Evolutionary conservation across 1,140 invertebrate species (phyloP), one percentile per base, ranked within the genome.

Genomic region (Apocrypta bakeri): DNA sequence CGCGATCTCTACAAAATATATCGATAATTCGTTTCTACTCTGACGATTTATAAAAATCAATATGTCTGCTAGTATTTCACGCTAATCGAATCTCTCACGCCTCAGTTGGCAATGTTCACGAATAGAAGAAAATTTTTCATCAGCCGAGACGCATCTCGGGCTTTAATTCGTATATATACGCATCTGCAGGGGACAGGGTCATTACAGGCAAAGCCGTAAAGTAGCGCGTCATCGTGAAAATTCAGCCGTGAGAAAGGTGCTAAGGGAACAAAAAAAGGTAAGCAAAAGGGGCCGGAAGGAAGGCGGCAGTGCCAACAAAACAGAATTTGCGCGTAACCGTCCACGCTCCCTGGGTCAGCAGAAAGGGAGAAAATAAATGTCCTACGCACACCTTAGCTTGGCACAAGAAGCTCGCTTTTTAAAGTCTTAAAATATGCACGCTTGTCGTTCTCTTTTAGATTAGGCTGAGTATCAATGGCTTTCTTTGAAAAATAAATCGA

Each of bases 231-330:
- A 76, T 25, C 33, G 27, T 21, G 21, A 37, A 40, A 76, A 76
- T 64, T 76, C 74, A 64, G 25, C 21, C 56, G 56, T 76, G 74
- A 76, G 74, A 76, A 76, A 76, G 61, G 33, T 42, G 37, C 3
- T 29, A 21, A 2, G 17, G 24, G 42, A 56, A 48, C 42, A 64
- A 76, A 40, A 64, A 40, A 11, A 12, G 17, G 12, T 3, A 40
- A 25, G 56, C 25, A 9, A 40, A 37, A n/a, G 31, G 74, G n/a
- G 21, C 48, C 73, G 73, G 48, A 75, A 75, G 17, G 42, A 75
- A 61, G 48, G 12, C 48, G 1, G 48, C 33, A 37, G n/a, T 12
- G 11, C 71, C 25, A 9, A 73, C 71, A 42, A 73, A 73, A 42
- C 25, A 1, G 12, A 75, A 75, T 75, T 61, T n/a, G 17, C 25